Base-by-base conservation (phyloP, 2,113 vertebrate species). In the Camelus dromedarius region DNA sequence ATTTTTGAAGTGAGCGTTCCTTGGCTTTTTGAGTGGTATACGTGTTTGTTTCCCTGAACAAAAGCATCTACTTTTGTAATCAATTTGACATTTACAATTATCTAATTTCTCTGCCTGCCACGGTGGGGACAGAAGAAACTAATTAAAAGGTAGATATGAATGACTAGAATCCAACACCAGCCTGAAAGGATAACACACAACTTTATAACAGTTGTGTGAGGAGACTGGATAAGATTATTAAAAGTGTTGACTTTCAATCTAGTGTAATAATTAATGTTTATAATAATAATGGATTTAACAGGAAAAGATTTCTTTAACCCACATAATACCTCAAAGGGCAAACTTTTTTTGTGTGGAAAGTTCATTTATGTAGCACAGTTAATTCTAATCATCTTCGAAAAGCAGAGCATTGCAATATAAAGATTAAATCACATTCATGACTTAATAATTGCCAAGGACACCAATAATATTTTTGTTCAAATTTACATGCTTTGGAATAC, bases 261-360 rank as follows among this genome's bases (percentile, higher is more conserved):
- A 77, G 2, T 86, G 22, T 54, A 32, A 81, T 67, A 48, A 28
- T 54, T 77, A 32, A 50, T 86, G 15, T 79, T 69, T 54, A 58
- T 58, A 60, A 14, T 75, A 80, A 62, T 58, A 79, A 91, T 48
- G 42, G 66, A 64, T n/a, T 32, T 83, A 81, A n/a, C 5, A 64
- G 89, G 66, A 80, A 62, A 81, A 20, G 22, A 22, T 76, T 93
- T 94, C n/a, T 70, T 94, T 80, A 73, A 82, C 54, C 8, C 54
- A 73, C 22, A 46, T 79, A 62, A 19, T 56, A 50, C 6, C 35
- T 28, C 18, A 46, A 64, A 11, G 16, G 64, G 9, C 22, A 28
- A 54, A 19, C 56, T 64, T 75, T 56, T 56, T 82, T 77, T 28
- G 62, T 50, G 67, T 56, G 58, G 69, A n/a, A 46, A 66, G 58